Base-by-base conservation (phyloP, 2,113 vertebrate species). In the Fulmarus glacialis region DNA sequence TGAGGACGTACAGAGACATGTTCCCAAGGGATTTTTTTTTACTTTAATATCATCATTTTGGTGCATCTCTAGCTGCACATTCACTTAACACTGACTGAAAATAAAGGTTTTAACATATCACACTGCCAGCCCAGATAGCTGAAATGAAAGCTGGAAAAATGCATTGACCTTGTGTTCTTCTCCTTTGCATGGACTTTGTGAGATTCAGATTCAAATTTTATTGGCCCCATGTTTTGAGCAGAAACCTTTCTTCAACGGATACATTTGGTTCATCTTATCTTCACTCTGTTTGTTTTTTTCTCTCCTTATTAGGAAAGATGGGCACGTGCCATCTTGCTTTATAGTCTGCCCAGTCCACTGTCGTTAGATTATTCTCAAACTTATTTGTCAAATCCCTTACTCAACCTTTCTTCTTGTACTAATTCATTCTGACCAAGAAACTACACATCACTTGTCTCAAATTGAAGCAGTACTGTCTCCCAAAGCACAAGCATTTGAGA, bases 1-100 rank as follows among this genome's bases (percentile, higher is more conserved):
- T 74, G 74, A 79, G 11, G 29, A 36, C 14, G 42, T 89, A 79
- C 56, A 82, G 81, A 82, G 56, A 11, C 64, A 32, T 83, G 60
- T 23, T 78, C 91, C 74, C 45, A 4, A 77, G 96, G 89, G 82
- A 88, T 75, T 36, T 79, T 63, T 73, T 93, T 95, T 96, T 87
- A 77, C 87, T 91, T 95, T 93, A 93, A 93, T 87, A 85, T 47
- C 43, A 68, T 91, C 75, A 62, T 88, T 92, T 95, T 87, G 38
- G 83, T 92, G 38, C 64, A 87, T 95, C 64, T 94, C 79, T 82
- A 81, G 81, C 91, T 93, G 91, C 67, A 90, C 66, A 70, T 89
- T 93, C 85, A 64, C 82, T 95, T 96, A 97, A 89, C 62, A n/a
- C 73, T 7, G 26, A 77, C 87, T 93, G 92, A 82, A 97, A 97